phyloP scores from a whole-genome alignment of 2,113 vertebrate genomes.

The Vimba vimba region DNA sequence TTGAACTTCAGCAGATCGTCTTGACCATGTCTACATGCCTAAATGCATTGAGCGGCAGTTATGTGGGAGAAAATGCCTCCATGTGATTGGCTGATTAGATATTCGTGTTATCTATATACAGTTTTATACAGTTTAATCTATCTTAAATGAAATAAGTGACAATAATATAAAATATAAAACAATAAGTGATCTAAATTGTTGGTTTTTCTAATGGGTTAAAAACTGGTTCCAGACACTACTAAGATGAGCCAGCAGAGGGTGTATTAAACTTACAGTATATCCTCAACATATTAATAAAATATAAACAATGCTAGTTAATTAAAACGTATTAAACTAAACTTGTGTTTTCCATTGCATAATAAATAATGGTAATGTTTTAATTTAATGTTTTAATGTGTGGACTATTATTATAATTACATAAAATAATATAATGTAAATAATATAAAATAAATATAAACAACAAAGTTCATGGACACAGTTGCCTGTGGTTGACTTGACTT shows the following conservation, averaged over 20 bases:
- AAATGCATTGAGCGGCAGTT: no score
- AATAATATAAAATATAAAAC: no score
- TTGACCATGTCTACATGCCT: no score
- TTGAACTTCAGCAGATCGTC: no score
- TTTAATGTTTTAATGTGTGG: neutral
- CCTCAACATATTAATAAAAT: neutral
- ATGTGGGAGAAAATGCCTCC: no score
- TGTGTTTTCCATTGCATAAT: neutral
- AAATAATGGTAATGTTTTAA: neutral
- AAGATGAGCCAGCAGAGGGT: slow-evolving; percentile 23
- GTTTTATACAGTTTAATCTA: no score
- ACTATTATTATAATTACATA: neutral
- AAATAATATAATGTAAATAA: neutral
- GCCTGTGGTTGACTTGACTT: neutral
- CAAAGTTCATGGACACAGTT: neutral
- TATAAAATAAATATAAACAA: neutral
- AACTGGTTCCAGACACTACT: neutral
- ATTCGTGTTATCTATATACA: no score
- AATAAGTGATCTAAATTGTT: no score
- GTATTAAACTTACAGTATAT: neutral
- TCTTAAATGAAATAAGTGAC: no score
- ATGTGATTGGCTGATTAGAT: no score
- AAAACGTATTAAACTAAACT: neutral
- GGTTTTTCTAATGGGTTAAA: no score
- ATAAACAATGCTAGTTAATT: neutral